These are phyloP conservation scores for Amitus sp. DNA, from an alignment of 2,888 invertebrate species.

Conservation along the genomic window DNA sequence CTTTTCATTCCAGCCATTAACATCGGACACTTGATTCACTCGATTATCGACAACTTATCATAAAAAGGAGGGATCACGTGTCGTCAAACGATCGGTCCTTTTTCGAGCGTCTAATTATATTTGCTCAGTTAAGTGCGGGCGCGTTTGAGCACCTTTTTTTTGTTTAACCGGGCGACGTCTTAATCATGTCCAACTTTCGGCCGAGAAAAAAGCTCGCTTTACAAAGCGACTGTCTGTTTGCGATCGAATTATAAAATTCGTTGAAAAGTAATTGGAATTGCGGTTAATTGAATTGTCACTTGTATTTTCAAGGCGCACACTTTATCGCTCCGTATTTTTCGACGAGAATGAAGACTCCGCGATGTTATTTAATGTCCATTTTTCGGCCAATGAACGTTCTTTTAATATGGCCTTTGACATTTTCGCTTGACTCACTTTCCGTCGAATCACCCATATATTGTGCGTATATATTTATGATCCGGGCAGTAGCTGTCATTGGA, in stretches of 20 bases:
- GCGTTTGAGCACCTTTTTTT: conserved; percentile 46
- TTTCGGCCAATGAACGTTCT: not conserved
- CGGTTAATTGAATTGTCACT: no score
- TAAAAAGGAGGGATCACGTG: conserved; percentile 60
- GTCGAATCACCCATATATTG: not conserved
- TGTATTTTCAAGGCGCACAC: no score
- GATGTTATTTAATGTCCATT: no score
- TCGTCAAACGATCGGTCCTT: conserved; percentile 62
- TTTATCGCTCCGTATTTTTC: no score
- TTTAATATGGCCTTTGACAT: not conserved
- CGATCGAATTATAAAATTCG: no score
- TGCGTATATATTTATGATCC: conserved; percentile 36
- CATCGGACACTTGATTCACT: conserved; percentile 56
- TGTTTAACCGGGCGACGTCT: conserved; percentile 58
- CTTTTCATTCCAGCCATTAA: conserved; percentile 59
- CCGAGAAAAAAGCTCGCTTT: no score
- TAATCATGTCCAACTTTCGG: no score
- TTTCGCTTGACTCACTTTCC: conserved; percentile 1
- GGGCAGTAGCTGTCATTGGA: conserved; percentile 41
- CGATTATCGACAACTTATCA: conserved; percentile 47
- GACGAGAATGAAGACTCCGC: no score
- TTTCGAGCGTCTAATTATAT: conserved; percentile 60
- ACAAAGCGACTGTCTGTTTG: no score
- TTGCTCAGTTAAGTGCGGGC: conserved; percentile 59
- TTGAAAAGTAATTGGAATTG: no score